A percentile compares a stretch with the other conserved stretches of the same genome.
phyloP scores from a whole-genome alignment of 2,797 vertebrate genomes.

The Aulostomus chinensis region DNA sequence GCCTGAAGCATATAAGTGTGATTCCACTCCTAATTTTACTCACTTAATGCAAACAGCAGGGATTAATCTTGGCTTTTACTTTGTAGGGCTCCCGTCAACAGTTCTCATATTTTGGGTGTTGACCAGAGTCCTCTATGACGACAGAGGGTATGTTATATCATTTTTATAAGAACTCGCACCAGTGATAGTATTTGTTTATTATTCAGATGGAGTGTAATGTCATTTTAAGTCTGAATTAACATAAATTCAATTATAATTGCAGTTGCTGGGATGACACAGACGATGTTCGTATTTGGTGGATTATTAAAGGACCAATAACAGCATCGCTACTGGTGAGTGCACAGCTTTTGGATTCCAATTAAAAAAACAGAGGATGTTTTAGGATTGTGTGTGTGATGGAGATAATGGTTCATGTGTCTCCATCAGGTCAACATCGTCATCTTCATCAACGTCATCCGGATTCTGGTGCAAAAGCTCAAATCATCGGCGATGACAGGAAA shows the following conservation, averaged over 20 bases:
- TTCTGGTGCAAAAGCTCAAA: slow-evolving; percentile 86
- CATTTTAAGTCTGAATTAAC: background rate
- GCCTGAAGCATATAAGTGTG: too few species aligned
- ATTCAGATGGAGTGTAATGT: background rate
- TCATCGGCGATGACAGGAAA: slow-evolving; percentile 79
- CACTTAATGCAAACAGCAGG: background rate
- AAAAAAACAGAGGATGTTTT: background rate
- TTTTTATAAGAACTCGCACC: background rate
- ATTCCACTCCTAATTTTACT: too few species aligned
- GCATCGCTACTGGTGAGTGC: slow-evolving; percentile 85
- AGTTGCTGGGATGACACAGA: slow-evolving; percentile 91
- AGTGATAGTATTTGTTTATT: background rate
- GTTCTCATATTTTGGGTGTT: slow-evolving; percentile 84
- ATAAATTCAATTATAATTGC: slow-evolving; percentile 23
- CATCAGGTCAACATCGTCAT: slow-evolving; percentile 87
- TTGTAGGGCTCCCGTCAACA: slow-evolving; percentile 82
- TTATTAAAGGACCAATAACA: slow-evolving; percentile 91
- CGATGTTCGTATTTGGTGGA: slow-evolving; percentile 84
- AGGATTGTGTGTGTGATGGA: background rate
- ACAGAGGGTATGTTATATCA: slow-evolving; percentile 76
- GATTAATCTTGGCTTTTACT: slow-evolving; percentile 24
- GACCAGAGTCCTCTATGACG: slow-evolving; percentile 82
- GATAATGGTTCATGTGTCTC: slow-evolving; percentile 4
- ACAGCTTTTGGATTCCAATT: background rate
- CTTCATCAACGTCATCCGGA: slow-evolving; percentile 89